Conservation (phyloP, 2,113 vertebrate species). For the Furnarius figulus region DNA sequence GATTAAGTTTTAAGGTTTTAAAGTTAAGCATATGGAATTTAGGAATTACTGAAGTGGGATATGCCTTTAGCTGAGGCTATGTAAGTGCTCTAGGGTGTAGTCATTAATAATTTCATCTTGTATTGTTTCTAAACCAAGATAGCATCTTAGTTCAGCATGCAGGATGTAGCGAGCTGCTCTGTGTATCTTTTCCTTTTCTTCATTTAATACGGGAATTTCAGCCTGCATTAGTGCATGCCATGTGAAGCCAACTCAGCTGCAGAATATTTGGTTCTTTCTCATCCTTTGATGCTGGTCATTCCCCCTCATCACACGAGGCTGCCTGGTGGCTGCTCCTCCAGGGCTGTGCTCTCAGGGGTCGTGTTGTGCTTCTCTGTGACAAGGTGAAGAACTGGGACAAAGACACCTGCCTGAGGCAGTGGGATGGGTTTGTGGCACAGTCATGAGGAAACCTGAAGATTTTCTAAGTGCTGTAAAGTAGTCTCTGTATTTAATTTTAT, state of each 20-base stretch:
- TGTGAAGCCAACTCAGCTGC: background rate
- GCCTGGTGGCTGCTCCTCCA: background rate
- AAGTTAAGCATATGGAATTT: background rate
- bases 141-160: background rate
- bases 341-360: background rate
- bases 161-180: background rate
- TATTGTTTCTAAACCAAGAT: background rate
- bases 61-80: background rate
- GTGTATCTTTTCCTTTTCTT: background rate
- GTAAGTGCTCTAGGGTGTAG: background rate
- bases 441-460: background rate
- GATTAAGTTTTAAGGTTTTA: background rate
- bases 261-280: background rate
- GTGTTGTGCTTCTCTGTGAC: background rate
- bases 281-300: background rate
- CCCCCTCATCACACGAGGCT: rapidly evolving
- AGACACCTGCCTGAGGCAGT: background rate
- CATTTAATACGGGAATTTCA: background rate
- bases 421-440: background rate
- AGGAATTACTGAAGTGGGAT: background rate
- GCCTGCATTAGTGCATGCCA: background rate
- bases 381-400: background rate
- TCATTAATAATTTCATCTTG: background rate
- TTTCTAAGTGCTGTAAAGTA: background rate
- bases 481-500: background rate